Evolutionary conservation across 30 jellyfish, hydroid and myxozoan genomes (phyloP).

Genomic region (Turritopsis rubra): DNA sequence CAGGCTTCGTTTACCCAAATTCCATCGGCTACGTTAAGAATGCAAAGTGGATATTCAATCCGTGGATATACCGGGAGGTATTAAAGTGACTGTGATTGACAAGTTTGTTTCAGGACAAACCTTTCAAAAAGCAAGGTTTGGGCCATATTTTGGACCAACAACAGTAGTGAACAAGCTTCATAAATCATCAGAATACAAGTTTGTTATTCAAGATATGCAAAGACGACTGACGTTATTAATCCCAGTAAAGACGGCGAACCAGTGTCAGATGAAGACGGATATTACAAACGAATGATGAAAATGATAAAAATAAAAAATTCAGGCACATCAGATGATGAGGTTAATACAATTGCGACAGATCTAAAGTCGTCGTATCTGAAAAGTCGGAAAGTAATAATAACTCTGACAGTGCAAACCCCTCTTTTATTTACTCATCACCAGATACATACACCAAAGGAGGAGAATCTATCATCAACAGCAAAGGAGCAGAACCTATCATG

Average conservation of each 20-base stretch:
- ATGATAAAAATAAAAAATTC: background rate
- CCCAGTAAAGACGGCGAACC: background rate
- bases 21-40: background rate
- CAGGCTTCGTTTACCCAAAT: background rate
- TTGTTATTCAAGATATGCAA: background rate
- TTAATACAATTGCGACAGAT: background rate
- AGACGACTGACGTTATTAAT: background rate
- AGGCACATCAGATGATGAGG: background rate
- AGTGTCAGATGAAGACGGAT: background rate
- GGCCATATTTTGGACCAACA: background rate
- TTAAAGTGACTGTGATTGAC: background rate
- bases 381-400: too few species aligned
- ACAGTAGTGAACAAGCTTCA: background rate
- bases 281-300: background rate
- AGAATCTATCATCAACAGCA: too few species aligned
- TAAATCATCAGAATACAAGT: background rate
- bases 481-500: background rate
- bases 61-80: background rate
- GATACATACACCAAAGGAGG: background rate
- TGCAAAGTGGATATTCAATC: background rate
- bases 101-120: background rate
- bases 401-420: too few species aligned
- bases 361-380: too few species aligned
- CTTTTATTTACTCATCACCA: background rate
- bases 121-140: background rate